phyloP scores from a whole-genome alignment of 92 coral and sea anemone species.

The Scolanthus callimorphus region DNA sequence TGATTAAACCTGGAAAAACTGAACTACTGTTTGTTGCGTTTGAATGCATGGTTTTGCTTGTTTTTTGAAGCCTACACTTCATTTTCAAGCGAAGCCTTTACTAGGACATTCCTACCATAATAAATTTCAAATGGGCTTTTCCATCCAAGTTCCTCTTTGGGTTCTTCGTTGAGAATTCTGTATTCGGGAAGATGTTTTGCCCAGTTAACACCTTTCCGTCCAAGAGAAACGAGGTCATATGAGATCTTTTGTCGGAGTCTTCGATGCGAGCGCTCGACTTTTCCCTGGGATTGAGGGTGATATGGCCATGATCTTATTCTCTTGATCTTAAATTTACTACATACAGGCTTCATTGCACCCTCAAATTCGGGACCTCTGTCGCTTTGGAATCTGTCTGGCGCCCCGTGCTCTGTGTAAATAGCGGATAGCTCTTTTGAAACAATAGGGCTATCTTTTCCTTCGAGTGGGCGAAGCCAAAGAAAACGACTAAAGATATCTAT shows the following conservation, averaged over 20 bases:
- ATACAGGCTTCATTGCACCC: constrained; percentile 27
- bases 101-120: too few relatives aligned
- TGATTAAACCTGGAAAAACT: too few relatives aligned
- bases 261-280: constrained; percentile 31
- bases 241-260: constrained; percentile 30
- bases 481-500: constrained; percentile 43
- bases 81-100: too few relatives aligned
- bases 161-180: constrained; percentile 43
- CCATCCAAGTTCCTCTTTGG: constrained; percentile 35
- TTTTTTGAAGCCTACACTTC: too few relatives aligned
- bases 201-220: constrained; percentile 38
- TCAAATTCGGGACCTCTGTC: constrained; percentile 51
- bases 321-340: constrained; percentile 11
- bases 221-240: constrained; percentile 29
- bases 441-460: constrained; percentile 13
- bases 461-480: constrained; percentile 39
- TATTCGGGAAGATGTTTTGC: constrained; percentile 6
- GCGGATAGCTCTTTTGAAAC: constrained; percentile 17
- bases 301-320: constrained; percentile 32
- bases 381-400: constrained; percentile 31
- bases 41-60: too few relatives aligned
- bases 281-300: constrained; percentile 62
- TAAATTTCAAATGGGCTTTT: constrained; percentile 29
- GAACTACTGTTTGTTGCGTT: too few relatives aligned
- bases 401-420: constrained; percentile 34